Evolutionary conservation across 2,113 vertebrate genomes (phyloP), one percentile per base, ranked within the genome.

Genomic region (Physeter macrocephalus): DNA sequence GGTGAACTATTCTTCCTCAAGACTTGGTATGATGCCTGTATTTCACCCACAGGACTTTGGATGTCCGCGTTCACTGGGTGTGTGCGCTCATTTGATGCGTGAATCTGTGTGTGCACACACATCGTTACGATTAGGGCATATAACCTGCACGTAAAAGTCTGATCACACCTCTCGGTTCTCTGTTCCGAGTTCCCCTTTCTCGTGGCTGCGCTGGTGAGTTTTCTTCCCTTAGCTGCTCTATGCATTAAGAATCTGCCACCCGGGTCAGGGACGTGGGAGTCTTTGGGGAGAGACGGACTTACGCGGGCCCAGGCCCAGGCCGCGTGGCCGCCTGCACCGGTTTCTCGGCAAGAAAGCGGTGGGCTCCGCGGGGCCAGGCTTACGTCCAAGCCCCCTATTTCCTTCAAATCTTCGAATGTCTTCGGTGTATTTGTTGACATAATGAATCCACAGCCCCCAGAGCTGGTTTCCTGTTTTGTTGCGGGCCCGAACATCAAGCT

Each of bases 401-500:
- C 95, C 97, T 95, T 86, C 75, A 4, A 86, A 52, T 1, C 13
- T 54, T 84, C 41, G 2, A 25, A 34, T 2, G 67, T 94, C 91
- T 84, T 95, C 94, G 7, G 72, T 29, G 62, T 81, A 61, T 89
- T 95, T 95, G 95, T 96, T 97, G 95, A 97, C 89, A 80, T 71
- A 89, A 87, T 75, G 96, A 84, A 94, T 71, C 89, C 95, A 57
- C 93, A 89, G 93, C 43, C 67, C 62, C 66, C 61, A 6, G 78
- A 59, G 31, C 89, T 31, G 89, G 92, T 74, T 98, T 97, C 97
- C 97, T 97, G 97, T 96, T 97, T 94, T 88, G 95, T 94, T 84
- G 93, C 18, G 71, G 80, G 84, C 41, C 6, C 29, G 49, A 96
- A 74, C 89, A 0, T 78, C 34, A 15, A 69, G 82, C 93, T 59